phyloP scores from a whole-genome alignment of 1,140 invertebrate species.

The Gryllus bimaculatus region DNA sequence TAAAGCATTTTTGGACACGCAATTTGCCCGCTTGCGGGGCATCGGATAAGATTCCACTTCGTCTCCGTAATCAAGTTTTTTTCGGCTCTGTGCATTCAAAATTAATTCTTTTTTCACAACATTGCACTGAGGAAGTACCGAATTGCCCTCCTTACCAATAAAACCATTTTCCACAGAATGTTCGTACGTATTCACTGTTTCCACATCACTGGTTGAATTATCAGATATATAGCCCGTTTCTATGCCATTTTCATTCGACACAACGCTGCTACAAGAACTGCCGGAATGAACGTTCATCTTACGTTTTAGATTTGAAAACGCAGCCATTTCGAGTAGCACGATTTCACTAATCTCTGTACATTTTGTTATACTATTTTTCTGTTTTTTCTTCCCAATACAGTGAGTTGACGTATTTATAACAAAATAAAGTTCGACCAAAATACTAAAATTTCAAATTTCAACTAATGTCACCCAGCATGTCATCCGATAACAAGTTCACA shows the following conservation, averaged over 20 bases:
- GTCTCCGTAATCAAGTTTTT: background rate
- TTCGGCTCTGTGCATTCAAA: background rate
- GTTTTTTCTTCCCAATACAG: no score
- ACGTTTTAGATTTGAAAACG: background rate
- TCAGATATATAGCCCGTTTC: background rate
- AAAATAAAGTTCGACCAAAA: no score
- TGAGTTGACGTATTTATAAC: no score
- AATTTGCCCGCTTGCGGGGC: conserved; percentile 29
- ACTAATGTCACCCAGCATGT: no score
- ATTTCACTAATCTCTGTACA: no score
- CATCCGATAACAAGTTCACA: no score
- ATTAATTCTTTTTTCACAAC: background rate
- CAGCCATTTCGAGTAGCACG: background rate
- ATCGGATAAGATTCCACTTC: background rate
- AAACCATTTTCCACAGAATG: no score
- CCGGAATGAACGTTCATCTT: background rate
- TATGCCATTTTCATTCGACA: background rate
- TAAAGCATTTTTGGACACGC: conserved; percentile 40
- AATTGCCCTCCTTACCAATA: no score
- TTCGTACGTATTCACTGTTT: background rate
- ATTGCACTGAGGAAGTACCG: background rate
- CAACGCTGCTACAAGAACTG: background rate
- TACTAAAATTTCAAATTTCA: no score
- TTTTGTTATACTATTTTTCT: no score
- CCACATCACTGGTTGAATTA: background rate